Conservation (phyloP, 2,797 vertebrate species). For the Diplodus sargus region DNA sequence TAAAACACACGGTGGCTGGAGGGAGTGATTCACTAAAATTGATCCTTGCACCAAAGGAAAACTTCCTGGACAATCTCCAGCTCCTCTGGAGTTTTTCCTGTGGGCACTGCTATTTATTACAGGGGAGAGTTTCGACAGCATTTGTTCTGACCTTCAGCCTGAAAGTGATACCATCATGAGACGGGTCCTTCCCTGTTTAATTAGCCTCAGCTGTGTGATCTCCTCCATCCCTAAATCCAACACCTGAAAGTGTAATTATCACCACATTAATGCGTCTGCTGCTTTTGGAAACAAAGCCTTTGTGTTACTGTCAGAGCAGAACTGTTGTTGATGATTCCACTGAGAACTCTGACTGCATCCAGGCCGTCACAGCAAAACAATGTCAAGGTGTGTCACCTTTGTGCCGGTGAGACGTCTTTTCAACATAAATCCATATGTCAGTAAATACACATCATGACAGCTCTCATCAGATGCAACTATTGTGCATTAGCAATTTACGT, state of each 20-base stretch:
- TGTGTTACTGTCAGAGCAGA: background rate
- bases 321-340: slow-evolving; percentile 1
- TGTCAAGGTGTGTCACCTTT: slow-evolving; percentile 15
- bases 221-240: slow-evolving; percentile 22
- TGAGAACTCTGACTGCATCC: background rate
- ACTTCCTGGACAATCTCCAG: slow-evolving; percentile 36
- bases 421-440: slow-evolving; percentile 12
- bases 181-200: slow-evolving; percentile 62
- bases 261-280: background rate
- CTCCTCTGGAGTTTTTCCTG: slow-evolving; percentile 28
- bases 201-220: slow-evolving; percentile 53
- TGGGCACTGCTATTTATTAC: slow-evolving; percentile 44
- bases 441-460: slow-evolving; percentile 1
- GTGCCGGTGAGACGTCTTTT: slow-evolving; percentile 3
- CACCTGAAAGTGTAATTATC: slow-evolving; percentile 7
- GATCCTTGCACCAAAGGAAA: slow-evolving; percentile 33
- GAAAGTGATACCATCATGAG: slow-evolving; percentile 57
- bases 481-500: slow-evolving; percentile 30
- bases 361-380: slow-evolving; percentile 4
- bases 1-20: slow-evolving; percentile 48
- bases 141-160: slow-evolving; percentile 62
- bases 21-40: slow-evolving; percentile 46
- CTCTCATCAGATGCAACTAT: slow-evolving; percentile 8
- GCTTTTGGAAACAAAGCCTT: slow-evolving; percentile 6
- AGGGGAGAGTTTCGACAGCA: slow-evolving; percentile 46